Conservation (phyloP, 2,797 vertebrate genomes). For the Furcifer pardalis region DNA sequence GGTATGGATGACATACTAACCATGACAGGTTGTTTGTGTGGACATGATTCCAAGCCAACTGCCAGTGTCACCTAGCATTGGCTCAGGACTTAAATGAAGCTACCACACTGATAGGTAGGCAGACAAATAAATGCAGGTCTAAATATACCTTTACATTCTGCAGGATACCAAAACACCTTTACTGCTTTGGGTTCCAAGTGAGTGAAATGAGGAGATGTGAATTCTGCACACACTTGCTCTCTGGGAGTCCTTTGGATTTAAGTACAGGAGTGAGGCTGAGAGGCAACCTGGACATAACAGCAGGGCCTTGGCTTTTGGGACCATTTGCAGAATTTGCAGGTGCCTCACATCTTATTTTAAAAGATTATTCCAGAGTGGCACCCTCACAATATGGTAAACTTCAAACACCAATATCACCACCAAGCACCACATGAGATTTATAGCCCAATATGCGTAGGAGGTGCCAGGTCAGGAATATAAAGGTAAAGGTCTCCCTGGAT, state of each 20-base stretch:
- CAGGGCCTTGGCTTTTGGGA: neutral
- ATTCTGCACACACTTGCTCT: neutral
- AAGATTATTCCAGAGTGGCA: neutral
- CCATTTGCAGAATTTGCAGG: neutral
- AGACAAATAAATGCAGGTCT: neutral
- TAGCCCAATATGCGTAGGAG: neutral
- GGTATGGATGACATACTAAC: neutral
- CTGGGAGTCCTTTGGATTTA: neutral
- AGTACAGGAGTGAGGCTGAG: neutral
- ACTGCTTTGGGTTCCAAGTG: neutral
- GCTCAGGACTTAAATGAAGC: neutral
- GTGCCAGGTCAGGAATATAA: neutral
- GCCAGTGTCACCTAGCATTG: neutral
- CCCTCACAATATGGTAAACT: neutral
- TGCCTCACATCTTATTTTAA: neutral
- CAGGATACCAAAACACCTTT: neutral
- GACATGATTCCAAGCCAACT: neutral
- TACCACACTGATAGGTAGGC: no score
- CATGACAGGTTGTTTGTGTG: neutral
- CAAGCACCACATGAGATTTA: neutral
- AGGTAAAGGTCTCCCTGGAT: no score
- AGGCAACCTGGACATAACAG: neutral
- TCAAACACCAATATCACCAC: neutral
- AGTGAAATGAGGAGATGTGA: constrained; percentile 2
- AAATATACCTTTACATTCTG: neutral